Base-by-base conservation (phyloP, 2,888 invertebrate species). In the Danaus chrysippus region DNA sequence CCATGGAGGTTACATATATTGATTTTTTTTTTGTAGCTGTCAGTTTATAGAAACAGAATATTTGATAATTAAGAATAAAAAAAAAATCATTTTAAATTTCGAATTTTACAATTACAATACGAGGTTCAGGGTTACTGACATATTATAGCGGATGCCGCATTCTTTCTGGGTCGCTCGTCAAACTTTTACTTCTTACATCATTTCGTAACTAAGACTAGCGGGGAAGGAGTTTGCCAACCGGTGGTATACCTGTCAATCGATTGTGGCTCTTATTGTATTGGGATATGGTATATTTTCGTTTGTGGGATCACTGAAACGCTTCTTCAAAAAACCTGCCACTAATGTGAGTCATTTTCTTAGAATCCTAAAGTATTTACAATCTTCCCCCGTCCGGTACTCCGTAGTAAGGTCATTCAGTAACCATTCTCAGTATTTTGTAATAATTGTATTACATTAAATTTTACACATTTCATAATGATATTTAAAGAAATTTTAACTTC, bases 361-460 rank as follows among this genome's bases (percentile, higher is more conserved):
- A 78, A 79, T 61, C 65, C 65, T 60, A 62, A 76, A 76, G 81
- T 79, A 83, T 79, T 71, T 76, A 81, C 78, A 78, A 79, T 80
- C 76, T 73, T 72, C 78, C 70, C 69, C 68, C 73, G 60, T 67
- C 64, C 64, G 77, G 82, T 81, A 79, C 71, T 62, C 55, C 58
- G 61, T 61, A 57, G 59, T 64, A 59, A 67, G 56, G 62, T 62
- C 49, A 17, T 10, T 59, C 42, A 61, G 41, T 23, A 61, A 17
- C 42, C 23, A 8, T 34, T 34, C 23, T 34, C 6, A 34, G 23
- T 34, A 34, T 34, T 34, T 34, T 34, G 23, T 34, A 34, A 34
- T 34, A 34, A 34, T 34, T 1, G 23, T 6, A 34, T 34, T 34
- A 34, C 23, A 23, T 23, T 23, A 23, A 3, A 23, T 1, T 23